Percentiles rank a stretch among this genome's conserved stretches.
phyloP scores from a whole-genome alignment of 2,888 invertebrate species.

The Drosophila diplacantha region DNA sequence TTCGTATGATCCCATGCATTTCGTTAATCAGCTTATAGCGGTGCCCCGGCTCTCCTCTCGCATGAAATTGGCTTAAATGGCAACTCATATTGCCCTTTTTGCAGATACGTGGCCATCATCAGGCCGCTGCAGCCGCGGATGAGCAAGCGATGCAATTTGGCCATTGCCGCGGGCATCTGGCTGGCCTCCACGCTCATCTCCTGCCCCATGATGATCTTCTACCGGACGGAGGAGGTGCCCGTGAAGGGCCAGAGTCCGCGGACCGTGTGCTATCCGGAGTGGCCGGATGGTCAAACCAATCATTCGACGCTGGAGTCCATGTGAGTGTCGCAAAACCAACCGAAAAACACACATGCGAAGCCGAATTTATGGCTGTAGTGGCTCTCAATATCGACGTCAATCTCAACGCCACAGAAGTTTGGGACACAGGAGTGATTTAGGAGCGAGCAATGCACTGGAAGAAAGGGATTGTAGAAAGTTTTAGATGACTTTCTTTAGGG shows the following conservation, averaged over 20 bases:
- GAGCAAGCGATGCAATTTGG: conserved; percentile 89
- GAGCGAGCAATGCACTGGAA: not conserved
- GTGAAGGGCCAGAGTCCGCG: conserved; percentile 81
- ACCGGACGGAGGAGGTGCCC: conserved; percentile 83
- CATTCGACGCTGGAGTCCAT: conserved; percentile 85
- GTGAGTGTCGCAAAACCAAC: conserved; percentile 80
- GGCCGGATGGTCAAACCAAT: conserved; percentile 90
- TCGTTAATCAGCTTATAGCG: conserved; percentile 30
- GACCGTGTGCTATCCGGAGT: conserved; percentile 89
- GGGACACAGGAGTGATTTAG: not conserved
- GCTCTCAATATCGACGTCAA: conserved; percentile 2
- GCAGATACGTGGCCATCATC: conserved; percentile 96
- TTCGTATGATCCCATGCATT: conserved; percentile 11
- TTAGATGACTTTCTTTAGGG: not conserved
- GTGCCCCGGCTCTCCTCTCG: too few relatives aligned
- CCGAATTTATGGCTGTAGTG: not conserved
- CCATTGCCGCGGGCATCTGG: conserved; percentile 92
- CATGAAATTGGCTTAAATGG: conserved; percentile 29
- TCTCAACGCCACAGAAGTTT: not conserved
- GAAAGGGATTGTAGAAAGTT: not conserved
- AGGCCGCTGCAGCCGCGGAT: conserved; percentile 93
- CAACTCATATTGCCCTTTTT: conserved; percentile 3
- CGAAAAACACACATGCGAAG: not conserved
- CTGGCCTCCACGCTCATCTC: conserved; percentile 86
- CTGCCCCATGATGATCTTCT: conserved; percentile 90